Evolutionary conservation across 2,888 invertebrate genomes (phyloP).

Genomic region (Agrypnus murinus): DNA sequence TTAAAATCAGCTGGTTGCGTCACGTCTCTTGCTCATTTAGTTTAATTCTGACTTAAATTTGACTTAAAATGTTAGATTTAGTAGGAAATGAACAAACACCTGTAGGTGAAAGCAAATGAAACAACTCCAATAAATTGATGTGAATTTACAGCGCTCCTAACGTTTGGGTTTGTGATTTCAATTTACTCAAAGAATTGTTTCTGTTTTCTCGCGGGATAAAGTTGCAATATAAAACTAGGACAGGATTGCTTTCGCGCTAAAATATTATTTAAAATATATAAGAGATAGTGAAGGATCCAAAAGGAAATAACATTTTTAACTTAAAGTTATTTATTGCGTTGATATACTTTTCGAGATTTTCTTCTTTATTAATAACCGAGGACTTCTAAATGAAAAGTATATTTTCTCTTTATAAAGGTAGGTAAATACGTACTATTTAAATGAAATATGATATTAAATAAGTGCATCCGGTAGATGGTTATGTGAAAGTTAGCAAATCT

Average conservation of each 20-base stretch:
- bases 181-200: conserved; percentile 28
- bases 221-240: conserved; percentile 21
- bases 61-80: conserved; percentile 21
- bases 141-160: conserved; percentile 35
- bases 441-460: no score
- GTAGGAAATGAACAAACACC: conserved; percentile 38
- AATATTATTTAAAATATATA: conserved; percentile 13
- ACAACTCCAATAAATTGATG: conserved; percentile 34
- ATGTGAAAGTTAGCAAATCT: no score
- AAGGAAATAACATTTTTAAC: no score
- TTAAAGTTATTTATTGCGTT: no score
- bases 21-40: conserved; percentile 14
- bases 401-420: no score
- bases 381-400: no score
- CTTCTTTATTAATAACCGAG: no score
- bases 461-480: no score
- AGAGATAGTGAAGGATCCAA: no score
- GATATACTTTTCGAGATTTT: no score
- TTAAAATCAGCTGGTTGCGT: conserved; percentile 26
- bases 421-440: no score
- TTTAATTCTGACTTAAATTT: conserved; percentile 23
- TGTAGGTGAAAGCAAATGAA: conserved; percentile 36
- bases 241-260: conserved; percentile 1
- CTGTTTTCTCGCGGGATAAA: conserved; percentile 25
- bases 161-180: conserved; percentile 25